Base-by-base conservation (phyloP, 2,888 invertebrate species). In the Argyresthia albistria region DNA sequence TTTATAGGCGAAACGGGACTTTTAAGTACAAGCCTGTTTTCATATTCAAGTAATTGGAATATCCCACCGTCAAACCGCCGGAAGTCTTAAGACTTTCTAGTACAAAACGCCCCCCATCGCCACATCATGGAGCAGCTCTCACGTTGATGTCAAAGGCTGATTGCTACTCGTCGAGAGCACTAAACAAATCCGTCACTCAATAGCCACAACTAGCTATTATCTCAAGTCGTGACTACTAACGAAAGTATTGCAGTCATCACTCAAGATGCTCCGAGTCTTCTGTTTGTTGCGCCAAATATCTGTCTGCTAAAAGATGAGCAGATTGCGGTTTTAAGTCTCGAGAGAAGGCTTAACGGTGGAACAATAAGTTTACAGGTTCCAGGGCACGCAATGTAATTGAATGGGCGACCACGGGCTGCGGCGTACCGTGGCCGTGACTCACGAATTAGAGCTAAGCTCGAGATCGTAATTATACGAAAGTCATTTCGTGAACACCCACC, bases 381-480 rank as follows among this genome's bases (percentile, higher is more conserved):
- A 72, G 72, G 78, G 79, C 80, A 79, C 74, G 81, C 75, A 66
- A 67, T 59, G 72, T 76, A 74, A 80, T 80, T 81, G 80, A 80
- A 81, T 75, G 73, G 69, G 74, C 68, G 67, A 66, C 66, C 60
- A 69, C 73, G 70, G 75, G 75, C 74, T 69, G 58, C 72, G 66
- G 71, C 76, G 77, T 74, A 74, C 80, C 78, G 77, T 83, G 70
- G 67, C 79, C 84, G 86, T 84, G 86, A 84, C 81, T 83, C 86
- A 86, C 84, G 84, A 84, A 83, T 83, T 83, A 84, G 81, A 83
- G 69, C 81, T 80, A 60, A 69, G 70, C 66, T 25, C 70, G 72
- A 81, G 79, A 81, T 80, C 72, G 76, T 79, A 81, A 84, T 81
- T 83, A 84, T 71, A 67, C 69, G 66, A 67, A 67, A 75, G 71